A percentile compares a stretch with the other conserved stretches of the same genome.
These are phyloP conservation scores for Cantharis rufa DNA, from an alignment of 2,888 invertebrate genomes.

Conservation along the genomic window DNA sequence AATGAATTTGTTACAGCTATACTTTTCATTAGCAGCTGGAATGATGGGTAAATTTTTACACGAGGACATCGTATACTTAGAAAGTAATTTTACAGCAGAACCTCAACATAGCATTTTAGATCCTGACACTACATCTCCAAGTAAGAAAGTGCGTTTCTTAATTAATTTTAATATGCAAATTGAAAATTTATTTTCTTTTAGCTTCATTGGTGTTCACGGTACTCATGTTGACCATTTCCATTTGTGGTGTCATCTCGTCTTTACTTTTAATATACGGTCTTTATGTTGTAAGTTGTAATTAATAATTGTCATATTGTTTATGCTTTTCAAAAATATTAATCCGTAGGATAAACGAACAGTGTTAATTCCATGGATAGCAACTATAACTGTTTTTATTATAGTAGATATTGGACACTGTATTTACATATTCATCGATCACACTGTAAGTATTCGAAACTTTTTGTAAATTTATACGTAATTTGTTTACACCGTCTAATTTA, in stretches of 20 bases:
- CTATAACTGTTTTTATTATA: conserved; percentile 67
- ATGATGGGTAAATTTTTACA: conserved; percentile 68
- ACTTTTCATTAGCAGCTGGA: conserved; percentile 67
- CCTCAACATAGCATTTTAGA: conserved; percentile 53
- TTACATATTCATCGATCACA: conserved; percentile 67
- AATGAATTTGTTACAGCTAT: conserved; percentile 61
- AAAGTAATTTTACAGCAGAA: conserved; percentile 57
- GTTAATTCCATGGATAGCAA: conserved; percentile 75
- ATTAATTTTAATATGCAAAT: neutral
- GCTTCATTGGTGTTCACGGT: conserved; percentile 75
- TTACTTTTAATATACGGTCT: conserved; percentile 70
- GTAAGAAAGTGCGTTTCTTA: conserved; percentile 47
- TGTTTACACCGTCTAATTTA: neutral
- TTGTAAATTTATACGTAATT: neutral
- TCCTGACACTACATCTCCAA: conserved; percentile 54
- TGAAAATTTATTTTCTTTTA: conserved; percentile 43
- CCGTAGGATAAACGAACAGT: conserved; percentile 72
- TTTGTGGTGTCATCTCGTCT: conserved; percentile 70
- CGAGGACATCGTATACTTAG: conserved; percentile 68
- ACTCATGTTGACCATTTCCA: conserved; percentile 68
- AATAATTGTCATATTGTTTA: neutral
- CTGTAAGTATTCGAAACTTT: conserved; percentile 58
- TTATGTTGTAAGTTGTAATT: conserved; percentile 64
- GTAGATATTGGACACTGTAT: conserved; percentile 70
- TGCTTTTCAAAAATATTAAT: conserved; percentile 32